These are phyloP conservation scores for Sparidentex hasta DNA, from an alignment of 2,797 vertebrate species.

Conservation along the genomic window DNA sequence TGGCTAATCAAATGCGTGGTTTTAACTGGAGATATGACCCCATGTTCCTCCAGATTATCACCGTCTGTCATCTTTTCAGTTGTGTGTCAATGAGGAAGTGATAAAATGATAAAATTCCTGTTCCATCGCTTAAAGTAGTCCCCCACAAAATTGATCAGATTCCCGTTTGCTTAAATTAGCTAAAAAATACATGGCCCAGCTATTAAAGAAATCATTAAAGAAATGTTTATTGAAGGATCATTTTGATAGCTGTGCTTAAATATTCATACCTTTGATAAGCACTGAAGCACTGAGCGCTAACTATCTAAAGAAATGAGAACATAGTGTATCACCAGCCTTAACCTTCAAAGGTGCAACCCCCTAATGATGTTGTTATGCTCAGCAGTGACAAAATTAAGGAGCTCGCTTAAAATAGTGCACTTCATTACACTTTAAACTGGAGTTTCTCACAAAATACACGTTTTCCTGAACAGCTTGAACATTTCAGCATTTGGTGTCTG, in stretches of 20 bases:
- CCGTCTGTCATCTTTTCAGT: too few species aligned
- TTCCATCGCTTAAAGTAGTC: not conserved
- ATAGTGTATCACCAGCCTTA: not conserved
- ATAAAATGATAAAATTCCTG: too few species aligned
- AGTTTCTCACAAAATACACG: slow-evolving; percentile 4
- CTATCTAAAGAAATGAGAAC: not conserved
- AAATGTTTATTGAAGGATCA: not conserved
- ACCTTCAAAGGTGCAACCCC: not conserved
- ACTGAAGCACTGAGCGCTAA: too few species aligned
- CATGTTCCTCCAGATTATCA: too few species aligned
- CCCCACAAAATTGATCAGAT: not conserved
- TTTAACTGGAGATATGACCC: too few species aligned
- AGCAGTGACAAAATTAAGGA: not conserved
- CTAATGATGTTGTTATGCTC: not conserved
- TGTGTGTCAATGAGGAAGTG: too few species aligned
- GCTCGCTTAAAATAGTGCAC: slow-evolving; percentile 3
- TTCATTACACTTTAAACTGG: slow-evolving; percentile 6
- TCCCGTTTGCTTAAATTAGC: not conserved
- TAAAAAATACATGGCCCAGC: not conserved
- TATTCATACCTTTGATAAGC: not conserved
- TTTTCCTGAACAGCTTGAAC: not conserved
- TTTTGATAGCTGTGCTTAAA: not conserved
- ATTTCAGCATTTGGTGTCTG: slow-evolving; percentile 16
- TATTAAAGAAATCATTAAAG: not conserved
- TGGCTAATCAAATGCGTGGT: too few species aligned